phyloP scores from a whole-genome alignment of 2,797 vertebrate genomes.

The Oreochromis grahami region DNA sequence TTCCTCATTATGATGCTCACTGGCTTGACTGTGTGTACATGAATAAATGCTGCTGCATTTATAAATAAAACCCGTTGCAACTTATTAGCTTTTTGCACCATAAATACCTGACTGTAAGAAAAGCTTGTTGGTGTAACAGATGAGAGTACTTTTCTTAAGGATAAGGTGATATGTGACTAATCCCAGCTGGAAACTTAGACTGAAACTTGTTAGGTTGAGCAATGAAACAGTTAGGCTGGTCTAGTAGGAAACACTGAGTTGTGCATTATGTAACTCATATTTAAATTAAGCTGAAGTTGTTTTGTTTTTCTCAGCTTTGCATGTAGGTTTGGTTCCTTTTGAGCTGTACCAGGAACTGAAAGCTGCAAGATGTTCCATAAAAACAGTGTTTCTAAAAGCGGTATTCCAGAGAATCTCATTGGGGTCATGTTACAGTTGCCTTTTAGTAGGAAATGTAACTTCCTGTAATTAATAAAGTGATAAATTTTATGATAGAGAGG shows the following conservation, averaged over 20 bases:
- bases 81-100: neutral
- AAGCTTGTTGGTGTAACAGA: neutral
- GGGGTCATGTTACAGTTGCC: neutral
- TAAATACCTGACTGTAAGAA: neutral
- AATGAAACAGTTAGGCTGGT: neutral
- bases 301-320: neutral
- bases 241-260: neutral
- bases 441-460: neutral
- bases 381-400: neutral
- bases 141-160: neutral
- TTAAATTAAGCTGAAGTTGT: neutral
- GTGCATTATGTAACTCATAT: neutral
- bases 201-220: neutral
- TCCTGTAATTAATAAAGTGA: neutral
- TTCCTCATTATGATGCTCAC: neutral
- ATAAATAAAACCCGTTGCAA: neutral
- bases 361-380: neutral
- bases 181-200: neutral
- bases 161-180: neutral
- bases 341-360: neutral
- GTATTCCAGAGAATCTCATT: neutral
- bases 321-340: neutral
- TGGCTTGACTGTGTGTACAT: neutral
- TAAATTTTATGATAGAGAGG: neutral
- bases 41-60: neutral